Base-by-base conservation (phyloP, 1,140 invertebrate species). In the Cotesia glomerata region DNA sequence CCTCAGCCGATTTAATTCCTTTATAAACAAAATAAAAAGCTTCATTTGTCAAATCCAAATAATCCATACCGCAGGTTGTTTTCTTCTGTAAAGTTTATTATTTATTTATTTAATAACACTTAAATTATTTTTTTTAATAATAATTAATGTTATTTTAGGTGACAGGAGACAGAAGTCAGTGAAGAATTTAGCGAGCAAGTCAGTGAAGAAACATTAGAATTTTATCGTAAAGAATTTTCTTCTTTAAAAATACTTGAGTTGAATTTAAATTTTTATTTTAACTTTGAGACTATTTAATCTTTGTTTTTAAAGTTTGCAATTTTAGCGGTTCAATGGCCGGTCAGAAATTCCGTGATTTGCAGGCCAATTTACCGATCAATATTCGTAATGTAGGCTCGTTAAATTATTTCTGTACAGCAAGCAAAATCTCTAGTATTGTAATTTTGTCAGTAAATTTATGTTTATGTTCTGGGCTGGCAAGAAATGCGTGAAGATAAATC, bases 61-160 rank as follows among this genome's bases (percentile, higher is more conserved):
- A 76, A 84, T 76, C 80, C 80, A 74, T 79, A 76, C 75, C 79
- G 78, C 74, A 82, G 79, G 81, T 78, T 79, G 80, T 79, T 81
- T 73, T 75, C 80, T 71, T 84, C 84, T 84, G 84, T 76, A 84
- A 85, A 81, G 75, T 80, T 77, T 59, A 77, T 80, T 80, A 45
- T 45, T 45, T 45, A 45, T 9, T 45, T 9, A 45, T 9, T 45
- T 9, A 45, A 73, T 59, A 9, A 13, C n/a, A 8, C 66, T 70
- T 54, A 63, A 64, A n/a, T 63, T 16, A n/a, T 32, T 36, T 3
- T 13, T 61, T 61, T 14, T 73, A 35, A 34, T 26, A 26, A 26
- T 2, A 26, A 26, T 1, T 26, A 51, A 32, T 62, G n/a, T 49
- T 49, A 49, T 71, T 34, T 18, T 51, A 51, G 18, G 18, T 26